These are phyloP conservation scores for Rambutsinella grinnellia DNA, from an alignment of 2,888 invertebrate genomes.

Conservation along the genomic window DNA sequence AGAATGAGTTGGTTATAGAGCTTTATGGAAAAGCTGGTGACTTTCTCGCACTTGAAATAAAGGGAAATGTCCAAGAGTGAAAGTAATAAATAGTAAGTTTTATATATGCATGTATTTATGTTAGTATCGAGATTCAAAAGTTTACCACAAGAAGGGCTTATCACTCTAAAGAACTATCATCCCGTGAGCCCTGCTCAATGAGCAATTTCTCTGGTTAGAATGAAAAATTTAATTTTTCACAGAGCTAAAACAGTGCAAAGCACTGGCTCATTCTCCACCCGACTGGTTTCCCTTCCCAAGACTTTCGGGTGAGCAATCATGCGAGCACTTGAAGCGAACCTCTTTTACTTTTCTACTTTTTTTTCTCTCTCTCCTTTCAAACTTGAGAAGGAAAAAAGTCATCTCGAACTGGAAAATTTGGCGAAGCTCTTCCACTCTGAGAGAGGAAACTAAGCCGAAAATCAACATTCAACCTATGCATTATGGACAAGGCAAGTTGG, in stretches of 20 bases:
- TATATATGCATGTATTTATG: constrained; percentile 40
- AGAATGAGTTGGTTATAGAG: too few species aligned
- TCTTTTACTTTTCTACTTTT: constrained; percentile 38
- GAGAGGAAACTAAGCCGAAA: constrained; percentile 43
- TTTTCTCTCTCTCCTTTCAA: constrained; percentile 24
- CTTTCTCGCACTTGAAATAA: too few species aligned
- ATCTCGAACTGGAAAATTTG: constrained; percentile 3
- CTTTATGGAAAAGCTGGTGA: neutral
- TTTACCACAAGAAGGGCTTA: constrained; percentile 67
- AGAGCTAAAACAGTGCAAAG: constrained; percentile 65
- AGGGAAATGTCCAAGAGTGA: neutral
- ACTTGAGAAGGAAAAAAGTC: neutral
- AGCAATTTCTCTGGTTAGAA: constrained; percentile 60
- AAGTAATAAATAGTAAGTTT: constrained; percentile 28
- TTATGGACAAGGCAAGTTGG: constrained; percentile 22
- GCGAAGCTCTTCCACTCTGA: constrained; percentile 24
- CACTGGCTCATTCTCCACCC: constrained; percentile 64
- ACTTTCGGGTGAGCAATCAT: constrained; percentile 67
- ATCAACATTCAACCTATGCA: constrained; percentile 50
- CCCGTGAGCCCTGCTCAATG: constrained; percentile 64
- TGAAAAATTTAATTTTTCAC: constrained; percentile 67
- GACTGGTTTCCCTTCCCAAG: constrained; percentile 51
- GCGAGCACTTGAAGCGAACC: constrained; percentile 60
- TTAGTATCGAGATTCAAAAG: constrained; percentile 21
- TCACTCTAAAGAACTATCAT: constrained; percentile 67